Conservation (phyloP, 2,797 vertebrate species). For the Florisuga fusca region DNA sequence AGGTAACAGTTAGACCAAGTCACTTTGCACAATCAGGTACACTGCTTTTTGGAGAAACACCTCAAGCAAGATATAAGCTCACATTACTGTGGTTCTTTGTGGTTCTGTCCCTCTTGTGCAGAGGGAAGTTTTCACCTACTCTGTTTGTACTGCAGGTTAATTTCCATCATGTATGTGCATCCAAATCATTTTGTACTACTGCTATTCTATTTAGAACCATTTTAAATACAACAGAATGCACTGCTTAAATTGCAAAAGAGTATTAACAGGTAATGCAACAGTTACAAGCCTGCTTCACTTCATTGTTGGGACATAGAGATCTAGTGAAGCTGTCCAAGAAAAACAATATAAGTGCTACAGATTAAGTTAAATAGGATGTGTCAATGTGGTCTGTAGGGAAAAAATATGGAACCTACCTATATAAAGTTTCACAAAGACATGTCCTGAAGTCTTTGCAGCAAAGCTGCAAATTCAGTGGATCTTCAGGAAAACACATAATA, state of each 20-base stretch:
- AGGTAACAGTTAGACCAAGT: neutral
- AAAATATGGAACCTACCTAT: neutral
- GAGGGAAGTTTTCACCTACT: neutral
- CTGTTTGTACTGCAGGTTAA: neutral
- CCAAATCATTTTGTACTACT: neutral
- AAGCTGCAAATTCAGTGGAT: neutral
- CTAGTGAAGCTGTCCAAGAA: neutral
- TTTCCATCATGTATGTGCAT: neutral
- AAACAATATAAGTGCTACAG: neutral
- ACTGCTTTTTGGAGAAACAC: neutral
- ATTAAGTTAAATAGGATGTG: neutral
- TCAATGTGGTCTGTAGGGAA: neutral
- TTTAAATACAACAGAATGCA: neutral
- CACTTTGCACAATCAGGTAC: neutral
- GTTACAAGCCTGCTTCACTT: neutral
- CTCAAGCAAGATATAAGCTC: neutral
- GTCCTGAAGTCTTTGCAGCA: neutral
- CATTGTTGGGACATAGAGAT: neutral
- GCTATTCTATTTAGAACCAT: neutral
- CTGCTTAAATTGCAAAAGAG: neutral
- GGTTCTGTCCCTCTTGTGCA: neutral
- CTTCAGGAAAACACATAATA: neutral
- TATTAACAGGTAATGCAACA: neutral
- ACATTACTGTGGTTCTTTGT: neutral
- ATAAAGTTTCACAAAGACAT: neutral